These are phyloP conservation scores for Chrysomela aeneicollis DNA, from an alignment of 2,888 invertebrate species.

Conservation along the genomic window DNA sequence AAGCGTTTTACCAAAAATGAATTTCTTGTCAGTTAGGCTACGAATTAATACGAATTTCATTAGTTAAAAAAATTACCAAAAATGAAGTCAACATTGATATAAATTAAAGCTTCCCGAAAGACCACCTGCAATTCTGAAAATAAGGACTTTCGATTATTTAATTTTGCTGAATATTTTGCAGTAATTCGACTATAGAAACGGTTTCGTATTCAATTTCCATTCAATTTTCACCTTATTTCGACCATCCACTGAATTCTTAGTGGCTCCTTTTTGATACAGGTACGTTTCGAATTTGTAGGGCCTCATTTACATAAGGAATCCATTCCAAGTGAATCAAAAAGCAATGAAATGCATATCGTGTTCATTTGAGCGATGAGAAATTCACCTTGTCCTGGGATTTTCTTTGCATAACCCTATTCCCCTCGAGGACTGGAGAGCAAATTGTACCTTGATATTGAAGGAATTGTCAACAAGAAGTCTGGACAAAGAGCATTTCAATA, in stretches of 20 bases:
- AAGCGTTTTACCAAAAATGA: too few species aligned
- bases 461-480: too few species aligned
- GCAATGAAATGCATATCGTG: too few species aligned
- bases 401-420: too few species aligned
- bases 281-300: background rate
- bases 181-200: background rate
- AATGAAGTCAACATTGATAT: background rate
- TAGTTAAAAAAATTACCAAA: background rate
- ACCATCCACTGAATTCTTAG: background rate
- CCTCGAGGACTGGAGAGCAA: too few species aligned
- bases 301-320: background rate
- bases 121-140: background rate
- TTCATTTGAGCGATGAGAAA: too few species aligned
- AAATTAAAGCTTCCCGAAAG: background rate
- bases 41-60: too few species aligned
- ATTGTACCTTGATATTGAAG: too few species aligned
- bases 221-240: background rate
- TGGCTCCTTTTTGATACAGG: background rate
- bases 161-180: background rate
- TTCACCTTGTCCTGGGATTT: too few species aligned
- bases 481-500: too few species aligned
- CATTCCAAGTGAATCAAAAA: too few species aligned
- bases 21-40: too few species aligned
- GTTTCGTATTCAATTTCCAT: slow-evolving; percentile 1
- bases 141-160: background rate